Conservation (phyloP, 2,888 invertebrate species). For the Polia nebulosa region DNA sequence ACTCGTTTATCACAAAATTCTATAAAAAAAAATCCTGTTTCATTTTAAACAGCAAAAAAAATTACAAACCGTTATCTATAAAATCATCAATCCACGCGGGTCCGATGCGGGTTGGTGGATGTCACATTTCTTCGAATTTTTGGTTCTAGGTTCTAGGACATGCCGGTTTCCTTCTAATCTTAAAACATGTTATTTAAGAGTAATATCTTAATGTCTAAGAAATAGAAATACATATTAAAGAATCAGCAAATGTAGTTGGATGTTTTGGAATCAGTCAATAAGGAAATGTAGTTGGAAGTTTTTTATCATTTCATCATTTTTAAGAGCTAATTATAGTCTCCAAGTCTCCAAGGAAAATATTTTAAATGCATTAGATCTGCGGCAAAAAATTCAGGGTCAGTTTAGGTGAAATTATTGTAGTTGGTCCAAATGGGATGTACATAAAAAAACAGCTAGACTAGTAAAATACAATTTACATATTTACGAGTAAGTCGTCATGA, state of each 20-base stretch:
- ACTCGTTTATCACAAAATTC: no score
- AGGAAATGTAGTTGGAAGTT: background rate
- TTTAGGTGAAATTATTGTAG: background rate
- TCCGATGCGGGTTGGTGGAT: no score
- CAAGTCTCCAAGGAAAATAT: background rate
- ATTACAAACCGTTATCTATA: no score
- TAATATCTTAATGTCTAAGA: background rate
- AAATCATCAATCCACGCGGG: no score
- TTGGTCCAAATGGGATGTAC: slow-evolving; percentile 2
- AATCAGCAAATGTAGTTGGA: no score
- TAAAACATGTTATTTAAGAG: background rate
- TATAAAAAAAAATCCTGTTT: background rate
- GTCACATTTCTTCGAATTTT: no score
- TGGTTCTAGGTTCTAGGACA: no score
- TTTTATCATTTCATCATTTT: background rate
- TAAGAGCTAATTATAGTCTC: background rate
- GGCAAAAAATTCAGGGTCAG: no score
- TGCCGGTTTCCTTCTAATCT: no score
- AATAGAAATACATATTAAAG: background rate
- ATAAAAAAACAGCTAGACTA: background rate
- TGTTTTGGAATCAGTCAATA: no score
- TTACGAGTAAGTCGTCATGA: slow-evolving; percentile 3
- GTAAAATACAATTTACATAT: slow-evolving; percentile 47
- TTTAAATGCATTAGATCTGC: no score
- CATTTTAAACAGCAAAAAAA: no score